Base-by-base conservation (phyloP, 1,140 invertebrate genomes). In the Oppia nitens region DNA sequence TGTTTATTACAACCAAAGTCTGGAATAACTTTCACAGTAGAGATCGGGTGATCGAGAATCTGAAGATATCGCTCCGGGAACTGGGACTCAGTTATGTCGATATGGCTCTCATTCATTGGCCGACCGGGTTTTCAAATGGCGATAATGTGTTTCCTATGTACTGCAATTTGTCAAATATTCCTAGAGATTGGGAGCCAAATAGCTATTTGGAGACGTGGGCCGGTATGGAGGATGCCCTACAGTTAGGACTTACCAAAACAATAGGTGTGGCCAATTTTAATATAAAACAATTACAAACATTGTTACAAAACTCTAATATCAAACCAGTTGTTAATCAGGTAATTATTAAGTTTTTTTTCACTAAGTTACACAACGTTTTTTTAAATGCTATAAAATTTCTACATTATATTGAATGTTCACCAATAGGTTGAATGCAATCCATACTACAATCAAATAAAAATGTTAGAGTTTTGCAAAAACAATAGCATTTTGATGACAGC, bases 251-350 rank as follows among this genome's bases (percentile, higher is more conserved):
- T 45, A 53, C 87, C 1, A 78, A 75, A 68, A 77, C 81, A 2
- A 84, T 90, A 62, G 87, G 87, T 6, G 83, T 91, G 0, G 88
- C 85, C 0, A 91, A 91, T 71, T 91, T 84, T 66, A 83, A 78
- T 28, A 69, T 80, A 2, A 69, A 70, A n/a, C 87, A 91, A 73
- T 67, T 92, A 1, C 67, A 78, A 63, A 77, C 87, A 61, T 70
- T 91, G 25, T 66, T 81, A 6, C 62, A 68, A n/a, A 72, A 78
- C 60, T 76, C 73, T 66, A 68, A 71, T 63, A 75, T 78, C 21
- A 70, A 79, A 20, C 87, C 87, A 27, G 76, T 79, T 65, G 81
- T 90, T 1, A 83, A 89, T 71, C 85, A 90, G 76, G 52, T 65
- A 17, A n/a, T n/a, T n/a, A n/a, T n/a, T n/a, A n/a, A n/a, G n/a